Conservation (phyloP, 2,797 vertebrate genomes). For the Lateolabrax maculatus region DNA sequence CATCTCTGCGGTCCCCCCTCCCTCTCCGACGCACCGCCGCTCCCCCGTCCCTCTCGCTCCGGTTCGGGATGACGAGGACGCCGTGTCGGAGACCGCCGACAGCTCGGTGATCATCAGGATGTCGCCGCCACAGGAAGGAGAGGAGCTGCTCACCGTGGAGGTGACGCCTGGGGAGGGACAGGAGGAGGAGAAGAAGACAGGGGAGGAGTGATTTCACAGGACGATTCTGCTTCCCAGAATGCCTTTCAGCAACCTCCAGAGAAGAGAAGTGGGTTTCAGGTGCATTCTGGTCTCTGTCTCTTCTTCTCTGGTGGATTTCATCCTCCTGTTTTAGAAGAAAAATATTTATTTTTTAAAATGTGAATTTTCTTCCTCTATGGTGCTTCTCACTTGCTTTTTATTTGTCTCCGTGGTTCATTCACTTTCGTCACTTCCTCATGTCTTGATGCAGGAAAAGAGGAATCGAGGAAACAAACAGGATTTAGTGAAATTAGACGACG, state of each 20-base stretch:
- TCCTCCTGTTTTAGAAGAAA: too few species aligned
- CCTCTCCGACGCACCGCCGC: conserved; percentile 80
- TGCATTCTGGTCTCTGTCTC: conserved; percentile 22
- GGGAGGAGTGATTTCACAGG: conserved; percentile 18
- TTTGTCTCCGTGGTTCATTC: neutral
- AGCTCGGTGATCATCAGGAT: conserved; percentile 82
- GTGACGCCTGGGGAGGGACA: conserved; percentile 21
- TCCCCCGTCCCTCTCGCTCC: conserved; percentile 62
- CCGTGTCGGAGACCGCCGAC: conserved; percentile 77
- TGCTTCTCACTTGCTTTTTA: neutral
- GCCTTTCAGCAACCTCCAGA: conserved; percentile 13
- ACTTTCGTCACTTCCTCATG: too few species aligned
- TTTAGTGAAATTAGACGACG: too few species aligned
- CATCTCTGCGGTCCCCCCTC: conserved; percentile 68
- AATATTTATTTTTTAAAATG: too few species aligned
- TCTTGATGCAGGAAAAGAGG: too few species aligned
- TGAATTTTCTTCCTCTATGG: neutral
- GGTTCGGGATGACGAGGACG: conserved; percentile 19
- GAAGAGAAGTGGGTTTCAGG: neutral
- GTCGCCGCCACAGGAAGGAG: conserved; percentile 76
- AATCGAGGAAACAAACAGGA: too few species aligned
- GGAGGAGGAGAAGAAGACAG: conserved; percentile 16
- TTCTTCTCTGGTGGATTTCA: conserved; percentile 13
- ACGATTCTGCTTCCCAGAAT: conserved; percentile 28
- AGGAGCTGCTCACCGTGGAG: conserved; percentile 89